Percentiles rank a stretch among this genome's conserved stretches.
phyloP scores from a whole-genome alignment of 2,797 vertebrate species.

The Chelon auratus region DNA sequence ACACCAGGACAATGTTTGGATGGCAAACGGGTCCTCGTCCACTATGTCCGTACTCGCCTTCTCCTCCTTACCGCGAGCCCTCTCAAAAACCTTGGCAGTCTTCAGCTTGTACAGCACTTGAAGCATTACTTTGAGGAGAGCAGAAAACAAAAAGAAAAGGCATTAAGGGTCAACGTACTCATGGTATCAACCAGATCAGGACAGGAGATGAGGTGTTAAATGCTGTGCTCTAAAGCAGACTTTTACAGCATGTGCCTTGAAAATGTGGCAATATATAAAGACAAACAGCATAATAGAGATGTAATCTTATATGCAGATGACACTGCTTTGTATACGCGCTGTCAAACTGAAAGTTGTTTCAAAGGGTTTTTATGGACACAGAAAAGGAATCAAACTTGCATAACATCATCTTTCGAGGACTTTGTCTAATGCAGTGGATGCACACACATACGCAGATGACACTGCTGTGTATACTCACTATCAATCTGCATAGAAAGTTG shows the following conservation, averaged over 20 bases:
- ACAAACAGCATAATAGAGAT: background rate
- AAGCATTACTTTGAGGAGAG: slow-evolving; percentile 88
- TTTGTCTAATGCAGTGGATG: too few species aligned
- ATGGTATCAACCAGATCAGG: slow-evolving; percentile 8
- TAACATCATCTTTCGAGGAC: too few species aligned
- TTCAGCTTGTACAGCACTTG: slow-evolving; percentile 99
- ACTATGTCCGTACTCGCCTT: slow-evolving; percentile 92
- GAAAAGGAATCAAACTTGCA: too few species aligned
- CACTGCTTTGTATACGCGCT: background rate
- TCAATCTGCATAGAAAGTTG: too few species aligned
- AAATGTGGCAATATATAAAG: background rate
- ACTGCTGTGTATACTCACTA: too few species aligned
- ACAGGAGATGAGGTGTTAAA: slow-evolving; percentile 3
- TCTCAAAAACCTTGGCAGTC: slow-evolving; percentile 98
- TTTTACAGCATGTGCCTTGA: background rate
- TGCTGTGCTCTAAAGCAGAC: background rate
- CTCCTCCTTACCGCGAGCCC: slow-evolving; percentile 92
- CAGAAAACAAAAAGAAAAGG: background rate
- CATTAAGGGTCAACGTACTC: background rate
- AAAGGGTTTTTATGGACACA: too few species aligned
- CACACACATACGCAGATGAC: too few species aligned
- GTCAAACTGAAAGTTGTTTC: background rate
- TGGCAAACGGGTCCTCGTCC: slow-evolving; percentile 97
- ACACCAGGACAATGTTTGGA: slow-evolving; percentile 97
- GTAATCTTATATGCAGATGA: background rate